These are phyloP conservation scores for pig (Sus scrofa) DNA, from an alignment of 2,113 vertebrate genomes.

Conservation along the genomic window DNA sequence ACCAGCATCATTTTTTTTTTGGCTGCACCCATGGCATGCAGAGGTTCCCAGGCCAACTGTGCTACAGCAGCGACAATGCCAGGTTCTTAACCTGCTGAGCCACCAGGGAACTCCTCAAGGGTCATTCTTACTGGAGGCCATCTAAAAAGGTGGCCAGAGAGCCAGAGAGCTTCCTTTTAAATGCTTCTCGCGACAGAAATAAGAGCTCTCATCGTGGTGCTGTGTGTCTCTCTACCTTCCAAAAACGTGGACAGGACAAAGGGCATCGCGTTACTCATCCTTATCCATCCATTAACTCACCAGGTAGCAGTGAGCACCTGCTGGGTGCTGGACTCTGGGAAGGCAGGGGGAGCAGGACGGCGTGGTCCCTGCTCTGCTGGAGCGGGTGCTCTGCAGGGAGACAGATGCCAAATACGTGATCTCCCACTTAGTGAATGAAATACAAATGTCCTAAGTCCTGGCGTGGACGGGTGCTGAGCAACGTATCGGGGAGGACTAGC, in stretches of 20 bases:
- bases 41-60: no score
- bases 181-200: not conserved
- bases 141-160: no score
- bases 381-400: not conserved
- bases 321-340: not conserved
- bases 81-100: no score
- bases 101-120: no score
- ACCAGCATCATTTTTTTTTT: no score
- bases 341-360: not conserved
- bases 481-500: not conserved
- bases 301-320: not conserved
- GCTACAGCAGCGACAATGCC: no score
- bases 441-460: no score
- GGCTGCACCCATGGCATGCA: no score
- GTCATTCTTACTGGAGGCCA: not conserved
- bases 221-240: not conserved
- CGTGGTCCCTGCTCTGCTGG: not conserved
- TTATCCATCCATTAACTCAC: not conserved
- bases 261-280: fast-evolving
- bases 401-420: not conserved
- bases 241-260: not conserved
- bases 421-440: not conserved
- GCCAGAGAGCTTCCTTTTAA: not conserved
- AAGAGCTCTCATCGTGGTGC: not conserved
- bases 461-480: not conserved